Conservation (phyloP, 2,113 vertebrate genomes). For the Pelecanus crispus region DNA sequence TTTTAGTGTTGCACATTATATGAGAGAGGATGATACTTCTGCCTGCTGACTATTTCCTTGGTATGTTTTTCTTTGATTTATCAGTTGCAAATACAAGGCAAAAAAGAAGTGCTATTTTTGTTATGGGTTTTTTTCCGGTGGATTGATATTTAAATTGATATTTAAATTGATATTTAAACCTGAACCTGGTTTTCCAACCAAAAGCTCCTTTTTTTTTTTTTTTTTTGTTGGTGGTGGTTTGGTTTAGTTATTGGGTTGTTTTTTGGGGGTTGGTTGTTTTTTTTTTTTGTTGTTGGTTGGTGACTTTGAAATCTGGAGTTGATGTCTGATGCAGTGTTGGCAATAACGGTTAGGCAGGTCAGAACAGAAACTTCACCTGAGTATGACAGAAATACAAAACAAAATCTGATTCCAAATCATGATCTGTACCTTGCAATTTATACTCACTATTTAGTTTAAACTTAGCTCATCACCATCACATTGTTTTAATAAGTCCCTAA, state of each 20-base stretch:
- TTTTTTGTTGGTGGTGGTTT: neutral
- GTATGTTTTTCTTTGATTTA: neutral
- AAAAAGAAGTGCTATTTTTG: neutral
- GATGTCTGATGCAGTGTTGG: neutral
- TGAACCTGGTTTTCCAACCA: neutral
- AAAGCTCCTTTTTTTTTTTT: too few species aligned
- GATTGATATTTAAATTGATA: neutral
- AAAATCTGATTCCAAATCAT: neutral
- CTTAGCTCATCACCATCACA: neutral
- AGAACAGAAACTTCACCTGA: neutral
- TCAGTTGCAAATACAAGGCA: neutral
- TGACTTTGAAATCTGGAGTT: neutral
- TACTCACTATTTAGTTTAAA: neutral
- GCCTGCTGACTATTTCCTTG: neutral
- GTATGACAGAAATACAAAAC: neutral
- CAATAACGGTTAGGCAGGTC: neutral
- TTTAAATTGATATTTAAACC: neutral
- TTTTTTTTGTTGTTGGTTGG: neutral
- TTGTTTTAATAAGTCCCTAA: neutral
- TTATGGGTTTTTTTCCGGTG: neutral
- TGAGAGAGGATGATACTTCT: neutral
- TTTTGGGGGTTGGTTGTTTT: neutral
- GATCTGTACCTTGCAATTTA: neutral
- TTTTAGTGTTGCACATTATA: neutral
- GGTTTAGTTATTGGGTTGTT: neutral